Percentiles rank a stretch among this genome's conserved stretches.
Evolutionary conservation across 1,140 invertebrate species (phyloP).

Genomic region (Heterodera schachtii): DNA sequence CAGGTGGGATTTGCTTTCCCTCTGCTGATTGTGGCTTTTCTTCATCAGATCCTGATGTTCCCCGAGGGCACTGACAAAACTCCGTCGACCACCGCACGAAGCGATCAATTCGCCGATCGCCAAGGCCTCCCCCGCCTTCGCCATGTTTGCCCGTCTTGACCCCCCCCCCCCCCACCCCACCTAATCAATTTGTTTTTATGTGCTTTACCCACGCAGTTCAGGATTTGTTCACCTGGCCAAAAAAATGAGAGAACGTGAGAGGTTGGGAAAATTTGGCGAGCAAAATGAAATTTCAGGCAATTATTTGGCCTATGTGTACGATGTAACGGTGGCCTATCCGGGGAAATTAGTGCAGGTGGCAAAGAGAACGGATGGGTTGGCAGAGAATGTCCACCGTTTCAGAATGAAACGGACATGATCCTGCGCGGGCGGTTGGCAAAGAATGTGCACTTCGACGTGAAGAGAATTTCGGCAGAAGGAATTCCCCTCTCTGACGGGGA

Average conservation of each 20-base stretch:
- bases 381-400: not conserved
- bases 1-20: slow-evolving; percentile 59
- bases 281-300: slow-evolving; percentile 63
- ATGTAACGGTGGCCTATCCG: slow-evolving; percentile 79
- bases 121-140: slow-evolving; percentile 55
- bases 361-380: not conserved
- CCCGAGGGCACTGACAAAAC: slow-evolving; percentile 86
- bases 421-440: slow-evolving; percentile 51
- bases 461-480: slow-evolving; percentile 46
- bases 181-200: slow-evolving; percentile 23
- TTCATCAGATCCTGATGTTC: slow-evolving; percentile 75
- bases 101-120: slow-evolving; percentile 57
- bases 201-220: slow-evolving; percentile 61
- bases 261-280: not conserved
- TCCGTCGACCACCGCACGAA: slow-evolving; percentile 67
- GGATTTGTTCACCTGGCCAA: slow-evolving; percentile 62
- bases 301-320: slow-evolving; percentile 77
- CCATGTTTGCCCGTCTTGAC: not conserved
- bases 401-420: slow-evolving; percentile 60
- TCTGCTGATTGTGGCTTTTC: not conserved
- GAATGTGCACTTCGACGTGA: slow-evolving; percentile 62
- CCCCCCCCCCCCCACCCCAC: not conserved
- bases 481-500: slow-evolving; percentile 52
- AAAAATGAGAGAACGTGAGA: slow-evolving; percentile 60
- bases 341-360: slow-evolving; percentile 68